Evolutionary conservation across 1,140 invertebrate genomes (phyloP).

Genomic region (Lucilia sericata): DNA sequence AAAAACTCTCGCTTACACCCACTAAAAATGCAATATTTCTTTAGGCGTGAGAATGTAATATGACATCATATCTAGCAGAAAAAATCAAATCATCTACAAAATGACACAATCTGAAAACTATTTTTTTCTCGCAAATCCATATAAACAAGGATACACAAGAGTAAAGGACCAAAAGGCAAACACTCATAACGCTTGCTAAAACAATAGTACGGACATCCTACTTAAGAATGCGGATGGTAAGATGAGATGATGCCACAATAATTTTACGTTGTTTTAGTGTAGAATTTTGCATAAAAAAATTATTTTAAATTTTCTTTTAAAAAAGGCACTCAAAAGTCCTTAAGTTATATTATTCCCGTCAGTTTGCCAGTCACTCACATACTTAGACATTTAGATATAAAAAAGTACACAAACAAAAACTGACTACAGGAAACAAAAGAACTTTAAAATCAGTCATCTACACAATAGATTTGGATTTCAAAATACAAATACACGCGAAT

Average conservation of each 20-base stretch:
- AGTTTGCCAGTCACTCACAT: conserved; percentile 53
- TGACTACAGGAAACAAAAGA: not conserved
- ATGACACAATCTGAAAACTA: conserved; percentile 29
- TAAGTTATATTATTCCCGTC: conserved; percentile 64
- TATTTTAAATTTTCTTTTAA: conserved; percentile 28
- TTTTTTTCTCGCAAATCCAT: not conserved
- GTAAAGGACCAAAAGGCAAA: conserved; percentile 29
- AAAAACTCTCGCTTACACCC: conserved; percentile 32
- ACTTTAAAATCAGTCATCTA: conserved; percentile 20
- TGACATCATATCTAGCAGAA: conserved; percentile 13
- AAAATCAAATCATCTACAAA: not conserved
- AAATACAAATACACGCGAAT: conserved; percentile 24
- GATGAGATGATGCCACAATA: conserved; percentile 14
- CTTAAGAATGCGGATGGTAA: conserved; percentile 40
- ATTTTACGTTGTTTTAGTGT: not conserved
- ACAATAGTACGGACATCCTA: conserved; percentile 39
- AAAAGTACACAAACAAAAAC: not conserved
- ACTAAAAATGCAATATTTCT: not conserved
- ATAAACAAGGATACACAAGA: not conserved
- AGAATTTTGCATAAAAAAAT: conserved; percentile 31
- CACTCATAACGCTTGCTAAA: not conserved
- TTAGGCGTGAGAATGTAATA: conserved; percentile 26
- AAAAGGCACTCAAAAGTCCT: conserved; percentile 68
- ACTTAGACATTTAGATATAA: conserved; percentile 50
- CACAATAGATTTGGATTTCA: conserved; percentile 47